Evolutionary conservation across 1,140 invertebrate genomes (phyloP).

Genomic region (Pollicipes pollicipes): DNA sequence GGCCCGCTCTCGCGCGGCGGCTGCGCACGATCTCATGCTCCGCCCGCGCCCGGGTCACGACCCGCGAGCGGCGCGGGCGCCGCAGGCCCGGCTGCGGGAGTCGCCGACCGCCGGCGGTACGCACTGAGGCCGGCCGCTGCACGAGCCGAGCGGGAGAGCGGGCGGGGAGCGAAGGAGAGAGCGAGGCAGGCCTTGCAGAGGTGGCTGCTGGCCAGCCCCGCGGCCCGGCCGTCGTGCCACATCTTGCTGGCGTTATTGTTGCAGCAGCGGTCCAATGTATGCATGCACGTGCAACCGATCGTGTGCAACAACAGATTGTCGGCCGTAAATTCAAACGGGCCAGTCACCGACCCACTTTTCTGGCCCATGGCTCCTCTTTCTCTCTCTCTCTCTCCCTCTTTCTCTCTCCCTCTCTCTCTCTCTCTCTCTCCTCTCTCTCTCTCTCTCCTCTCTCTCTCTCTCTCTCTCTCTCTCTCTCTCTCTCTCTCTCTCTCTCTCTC

Average conservation of each 20-base stretch:
- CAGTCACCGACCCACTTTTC: neutral
- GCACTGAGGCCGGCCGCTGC: no score
- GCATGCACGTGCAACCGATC: neutral
- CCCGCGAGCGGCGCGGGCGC: no score
- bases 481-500: no score
- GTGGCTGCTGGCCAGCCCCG: no score
- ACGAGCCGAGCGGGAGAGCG: neutral
- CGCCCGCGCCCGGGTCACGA: neutral
- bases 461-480: no score
- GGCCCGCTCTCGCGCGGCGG: neutral
- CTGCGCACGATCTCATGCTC: neutral
- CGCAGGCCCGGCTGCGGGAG: no score
- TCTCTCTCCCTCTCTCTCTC: neutral
- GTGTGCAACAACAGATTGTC: neutral
- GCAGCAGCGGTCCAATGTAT: neutral
- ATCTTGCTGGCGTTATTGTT: no score
- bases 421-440: no score
- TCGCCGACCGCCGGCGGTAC: neutral
- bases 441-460: no score
- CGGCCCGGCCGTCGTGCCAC: no score
- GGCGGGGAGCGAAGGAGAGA: neutral
- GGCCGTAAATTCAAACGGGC: neutral
- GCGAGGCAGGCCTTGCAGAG: no score
- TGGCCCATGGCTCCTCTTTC: no score
- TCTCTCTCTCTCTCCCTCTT: neutral